phyloP scores from a whole-genome alignment of 2,888 invertebrate genomes.

The Baccha elongata region DNA sequence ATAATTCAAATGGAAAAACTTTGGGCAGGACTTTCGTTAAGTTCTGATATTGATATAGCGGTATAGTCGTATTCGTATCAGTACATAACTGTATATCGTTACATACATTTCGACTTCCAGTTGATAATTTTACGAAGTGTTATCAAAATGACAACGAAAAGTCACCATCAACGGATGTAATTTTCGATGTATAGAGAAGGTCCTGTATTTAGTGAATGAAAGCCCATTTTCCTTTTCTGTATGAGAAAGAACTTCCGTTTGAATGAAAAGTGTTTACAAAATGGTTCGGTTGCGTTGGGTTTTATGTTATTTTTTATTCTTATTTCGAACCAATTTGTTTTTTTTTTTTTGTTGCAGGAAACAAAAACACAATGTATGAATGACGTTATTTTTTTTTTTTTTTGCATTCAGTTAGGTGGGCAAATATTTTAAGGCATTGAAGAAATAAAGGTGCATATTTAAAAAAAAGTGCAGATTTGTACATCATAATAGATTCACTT shows the following conservation, averaged over 20 bases:
- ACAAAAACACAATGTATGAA: conserved; percentile 15
- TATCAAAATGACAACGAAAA: conserved; percentile 48
- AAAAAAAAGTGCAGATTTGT: background rate
- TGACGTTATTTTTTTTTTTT: conserved; percentile 22
- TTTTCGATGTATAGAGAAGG: conserved; percentile 17
- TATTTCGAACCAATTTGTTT: background rate
- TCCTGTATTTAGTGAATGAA: conserved; percentile 31
- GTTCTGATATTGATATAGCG: conserved; percentile 37
- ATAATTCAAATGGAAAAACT: conserved; percentile 66
- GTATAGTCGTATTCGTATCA: too few species aligned
- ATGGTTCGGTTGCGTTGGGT: conserved; percentile 20
- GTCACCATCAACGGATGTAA: conserved; percentile 41
- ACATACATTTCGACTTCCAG: conserved; percentile 8
- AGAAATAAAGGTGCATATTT: background rate
- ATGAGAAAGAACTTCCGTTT: conserved; percentile 34
- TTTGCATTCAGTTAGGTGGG: background rate
- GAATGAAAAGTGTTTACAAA: conserved; percentile 27
- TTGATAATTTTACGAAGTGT: conserved; percentile 59
- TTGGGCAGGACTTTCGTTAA: conserved; percentile 69
- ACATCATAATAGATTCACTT: too few species aligned
- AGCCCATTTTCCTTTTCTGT: background rate
- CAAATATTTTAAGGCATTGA: background rate
- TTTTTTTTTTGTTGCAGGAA: background rate
- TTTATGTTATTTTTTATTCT: background rate
- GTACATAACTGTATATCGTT: background rate